These are phyloP conservation scores for Frankliniella fusca DNA, from an alignment of 2,888 invertebrate species.

Conservation along the genomic window DNA sequence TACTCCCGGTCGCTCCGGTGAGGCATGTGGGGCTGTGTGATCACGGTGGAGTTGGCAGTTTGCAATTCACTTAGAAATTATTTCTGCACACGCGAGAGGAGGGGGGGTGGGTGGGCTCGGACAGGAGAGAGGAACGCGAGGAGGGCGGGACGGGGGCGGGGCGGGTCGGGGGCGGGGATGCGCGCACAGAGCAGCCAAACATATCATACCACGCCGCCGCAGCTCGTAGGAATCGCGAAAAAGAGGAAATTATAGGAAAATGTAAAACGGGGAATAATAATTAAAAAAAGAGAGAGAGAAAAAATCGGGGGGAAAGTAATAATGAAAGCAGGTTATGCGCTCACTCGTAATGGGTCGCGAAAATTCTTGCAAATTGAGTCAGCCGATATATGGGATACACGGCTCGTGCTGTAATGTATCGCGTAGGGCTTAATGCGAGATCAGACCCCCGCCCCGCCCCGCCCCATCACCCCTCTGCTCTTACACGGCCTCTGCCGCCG, in stretches of 20 bases:
- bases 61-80: conserved; percentile 6
- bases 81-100: not conserved
- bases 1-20: no score
- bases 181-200: not conserved
- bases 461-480: no score
- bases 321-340: not conserved
- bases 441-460: no score
- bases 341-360: not conserved
- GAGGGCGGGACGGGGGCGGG: not conserved
- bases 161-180: not conserved
- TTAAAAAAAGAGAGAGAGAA: not conserved
- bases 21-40: no score
- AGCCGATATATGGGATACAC: conserved; percentile 17
- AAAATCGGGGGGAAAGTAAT: not conserved
- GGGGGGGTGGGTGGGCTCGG: no score
- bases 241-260: no score
- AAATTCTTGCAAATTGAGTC: conserved; percentile 17
- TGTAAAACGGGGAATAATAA: not conserved
- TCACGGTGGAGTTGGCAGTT: not conserved
- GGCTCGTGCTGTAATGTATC: not conserved
- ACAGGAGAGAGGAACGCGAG: not conserved
- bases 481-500: no score
- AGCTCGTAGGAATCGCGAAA: no score
- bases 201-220: not conserved
- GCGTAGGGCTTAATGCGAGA: no score